Conservation (phyloP, 2,797 vertebrate genomes). For the Crax fasciolata region DNA sequence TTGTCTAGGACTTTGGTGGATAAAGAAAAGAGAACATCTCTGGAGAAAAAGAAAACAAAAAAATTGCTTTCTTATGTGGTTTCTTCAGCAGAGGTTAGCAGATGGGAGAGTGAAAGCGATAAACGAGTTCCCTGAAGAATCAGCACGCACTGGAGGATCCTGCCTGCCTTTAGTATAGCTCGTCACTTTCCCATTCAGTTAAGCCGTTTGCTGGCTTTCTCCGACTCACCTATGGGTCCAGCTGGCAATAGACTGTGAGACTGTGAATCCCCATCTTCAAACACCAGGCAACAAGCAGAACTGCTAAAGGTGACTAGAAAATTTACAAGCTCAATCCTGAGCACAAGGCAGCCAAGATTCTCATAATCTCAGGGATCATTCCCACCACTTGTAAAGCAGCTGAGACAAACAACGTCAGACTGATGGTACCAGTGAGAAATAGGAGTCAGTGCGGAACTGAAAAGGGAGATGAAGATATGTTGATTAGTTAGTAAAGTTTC, state of each 20-base stretch:
- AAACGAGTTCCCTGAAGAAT: neutral
- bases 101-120: neutral
- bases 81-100: neutral
- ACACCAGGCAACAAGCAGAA: neutral
- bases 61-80: neutral
- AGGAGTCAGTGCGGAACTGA: neutral
- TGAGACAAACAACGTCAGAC: neutral
- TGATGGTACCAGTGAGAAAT: neutral
- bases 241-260: neutral
- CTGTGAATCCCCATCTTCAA: neutral
- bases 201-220: neutral
- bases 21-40: neutral
- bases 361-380: neutral
- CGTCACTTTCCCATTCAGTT: neutral
- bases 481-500: neutral
- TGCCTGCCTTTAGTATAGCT: neutral
- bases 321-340: neutral
- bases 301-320: neutral
- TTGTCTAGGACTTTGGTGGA: neutral
- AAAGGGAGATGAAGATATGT: neutral
- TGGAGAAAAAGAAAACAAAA: fast-evolving
- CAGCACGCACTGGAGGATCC: neutral
- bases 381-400: neutral
- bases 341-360: neutral
- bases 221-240: neutral